Conservation (phyloP, 2,797 vertebrate species). For the Rhyacichthys aspro region DNA sequence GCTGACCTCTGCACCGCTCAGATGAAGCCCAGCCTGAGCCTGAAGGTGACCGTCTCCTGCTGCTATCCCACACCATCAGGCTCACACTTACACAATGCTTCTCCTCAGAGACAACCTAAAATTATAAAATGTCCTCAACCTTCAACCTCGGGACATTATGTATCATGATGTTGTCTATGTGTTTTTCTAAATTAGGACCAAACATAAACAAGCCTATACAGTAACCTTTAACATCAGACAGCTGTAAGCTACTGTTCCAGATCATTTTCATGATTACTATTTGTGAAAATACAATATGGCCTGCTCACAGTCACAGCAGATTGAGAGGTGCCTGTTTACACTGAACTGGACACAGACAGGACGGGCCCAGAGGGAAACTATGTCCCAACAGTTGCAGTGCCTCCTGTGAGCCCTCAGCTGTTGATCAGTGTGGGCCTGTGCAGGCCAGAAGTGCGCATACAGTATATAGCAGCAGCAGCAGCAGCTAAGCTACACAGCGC, state of each 20-base stretch:
- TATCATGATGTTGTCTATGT: conserved; percentile 19
- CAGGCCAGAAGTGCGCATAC: conserved; percentile 50
- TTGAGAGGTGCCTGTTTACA: conserved; percentile 34
- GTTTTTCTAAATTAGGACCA: conserved; percentile 17
- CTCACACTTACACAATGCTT: not conserved
- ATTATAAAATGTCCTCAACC: not conserved
- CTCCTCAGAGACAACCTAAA: conserved; percentile 2
- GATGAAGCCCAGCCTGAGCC: conserved; percentile 42
- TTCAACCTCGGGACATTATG: conserved; percentile 15
- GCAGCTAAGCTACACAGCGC: conserved; percentile 56
- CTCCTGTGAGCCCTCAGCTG: conserved; percentile 61
- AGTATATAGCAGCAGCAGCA: conserved; percentile 8
- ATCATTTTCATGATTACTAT: conserved; percentile 22
- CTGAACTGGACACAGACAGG: conserved; percentile 3
- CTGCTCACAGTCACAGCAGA: conserved; percentile 19
- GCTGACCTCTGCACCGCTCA: conserved; percentile 60
- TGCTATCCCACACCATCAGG: conserved; percentile 4
- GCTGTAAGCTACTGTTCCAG: conserved; percentile 42
- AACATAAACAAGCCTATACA: conserved; percentile 12
- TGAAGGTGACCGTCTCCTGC: conserved; percentile 35
- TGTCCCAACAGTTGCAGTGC: conserved; percentile 43
- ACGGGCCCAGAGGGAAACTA: conserved; percentile 24
- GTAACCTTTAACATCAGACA: conserved; percentile 36
- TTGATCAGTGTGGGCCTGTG: conserved; percentile 55
- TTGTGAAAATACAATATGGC: conserved; percentile 15